Evolutionary conservation across 92 coral and sea anemone species (phyloP), one percentile per base, ranked within the genome.

Genomic region (Phymanthus crucifer): DNA sequence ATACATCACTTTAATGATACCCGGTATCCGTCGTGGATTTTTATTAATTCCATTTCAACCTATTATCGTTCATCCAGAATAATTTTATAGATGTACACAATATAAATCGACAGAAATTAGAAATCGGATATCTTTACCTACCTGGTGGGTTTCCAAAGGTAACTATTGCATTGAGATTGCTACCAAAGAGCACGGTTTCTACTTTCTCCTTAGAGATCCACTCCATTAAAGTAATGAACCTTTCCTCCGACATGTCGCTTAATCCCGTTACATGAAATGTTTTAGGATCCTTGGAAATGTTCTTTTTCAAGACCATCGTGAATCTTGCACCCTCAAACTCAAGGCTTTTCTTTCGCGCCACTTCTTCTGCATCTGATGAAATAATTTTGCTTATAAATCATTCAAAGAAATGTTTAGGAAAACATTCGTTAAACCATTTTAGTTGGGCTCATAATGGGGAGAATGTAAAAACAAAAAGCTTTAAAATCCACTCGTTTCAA

Each of bases 311-410:
- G 11, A 79, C 46, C 9, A 85, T 70, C 26, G 45, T 37, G 18
- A 89, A 65, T 14, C 85, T 52, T 0, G 57, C 77, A 4, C 40
- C 57, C 40, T 85, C 93, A 48, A 81, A 75, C 9, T n/a, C 16
- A 27, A 75, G 80, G n/a, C 24, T 52, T 43, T 76, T 84, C 82
- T 85, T 85, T 66, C 43, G 73, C 18, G 61, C 32, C 19, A 78
- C 89, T 58, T 80, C 73, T 37, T 40, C 81, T 26, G 87, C 89
- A 72, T n/a, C n/a, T n/a, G n/a, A n/a, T n/a, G n/a, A n/a, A n/a
- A n/a, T n/a, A 10, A 14, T 11, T 11, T n/a, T n/a, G n/a, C n/a
- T 31, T 10, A 23, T 29, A 66, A 66, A 10, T 21, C n/a, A n/a
- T n/a, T n/a, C n/a, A n/a, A n/a, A n/a, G n/a, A n/a, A n/a, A n/a